A percentile compares a stretch with the other conserved stretches of the same genome.
These are phyloP conservation scores for Dryomyza anilis DNA, from an alignment of 2,888 invertebrate genomes.

Conservation along the genomic window DNA sequence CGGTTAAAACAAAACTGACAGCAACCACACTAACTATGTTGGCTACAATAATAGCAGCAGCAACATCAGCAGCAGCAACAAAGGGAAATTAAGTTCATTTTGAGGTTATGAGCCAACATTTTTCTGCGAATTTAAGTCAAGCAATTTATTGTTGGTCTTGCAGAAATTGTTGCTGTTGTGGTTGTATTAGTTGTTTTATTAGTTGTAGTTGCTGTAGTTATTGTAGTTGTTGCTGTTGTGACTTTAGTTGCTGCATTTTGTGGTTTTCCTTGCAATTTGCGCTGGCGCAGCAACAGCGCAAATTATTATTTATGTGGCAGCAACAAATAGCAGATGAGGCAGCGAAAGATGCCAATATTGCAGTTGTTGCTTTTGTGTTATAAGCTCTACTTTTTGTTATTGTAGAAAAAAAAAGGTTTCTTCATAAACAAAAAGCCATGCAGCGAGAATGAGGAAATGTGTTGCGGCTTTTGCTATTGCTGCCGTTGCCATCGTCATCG, in stretches of 20 bases:
- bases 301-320: too few relatives aligned
- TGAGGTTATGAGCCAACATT: background rate
- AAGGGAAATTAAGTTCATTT: background rate
- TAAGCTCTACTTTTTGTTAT: too few relatives aligned
- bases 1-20: too few relatives aligned
- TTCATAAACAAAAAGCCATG: too few relatives aligned
- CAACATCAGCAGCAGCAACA: background rate
- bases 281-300: background rate
- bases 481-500: too few relatives aligned
- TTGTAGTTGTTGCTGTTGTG: slow-evolving; percentile 3
- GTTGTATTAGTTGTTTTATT: background rate
- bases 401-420: too few relatives aligned
- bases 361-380: too few relatives aligned
- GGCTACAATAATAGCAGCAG: background rate
- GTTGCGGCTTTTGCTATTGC: too few relatives aligned
- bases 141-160: background rate
- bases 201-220: background rate
- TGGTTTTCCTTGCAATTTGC: background rate
- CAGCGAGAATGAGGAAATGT: too few relatives aligned
- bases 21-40: background rate
- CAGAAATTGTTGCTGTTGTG: background rate
- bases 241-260: background rate
- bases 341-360: too few relatives aligned
- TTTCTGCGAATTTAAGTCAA: slow-evolving; percentile 1
- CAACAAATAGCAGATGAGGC: background rate